Conservation (phyloP, 92 coral and sea anemone genomes). For the Phymanthus crucifer region DNA sequence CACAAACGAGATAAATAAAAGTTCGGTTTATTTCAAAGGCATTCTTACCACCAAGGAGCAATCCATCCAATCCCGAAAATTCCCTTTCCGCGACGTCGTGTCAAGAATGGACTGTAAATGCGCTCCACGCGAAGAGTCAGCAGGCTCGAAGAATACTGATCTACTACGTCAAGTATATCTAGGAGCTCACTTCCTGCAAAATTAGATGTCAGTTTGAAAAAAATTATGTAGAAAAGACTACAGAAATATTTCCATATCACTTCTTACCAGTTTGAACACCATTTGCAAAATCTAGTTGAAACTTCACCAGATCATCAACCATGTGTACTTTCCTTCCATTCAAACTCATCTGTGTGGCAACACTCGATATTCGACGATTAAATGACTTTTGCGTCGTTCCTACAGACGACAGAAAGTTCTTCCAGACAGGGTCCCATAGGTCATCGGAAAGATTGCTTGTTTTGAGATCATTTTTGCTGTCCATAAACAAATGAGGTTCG, state of each 20-base stretch:
- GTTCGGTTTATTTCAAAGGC: background rate
- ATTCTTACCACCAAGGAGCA: constrained; percentile 76
- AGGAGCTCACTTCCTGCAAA: constrained; percentile 9
- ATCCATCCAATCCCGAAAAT: constrained; percentile 77
- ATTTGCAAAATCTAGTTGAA: constrained; percentile 65
- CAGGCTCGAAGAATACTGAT: constrained; percentile 4
- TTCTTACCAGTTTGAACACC: constrained; percentile 61
- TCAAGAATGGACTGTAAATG: constrained; percentile 60
- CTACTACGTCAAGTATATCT: constrained; percentile 15
- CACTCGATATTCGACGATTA: constrained; percentile 49
- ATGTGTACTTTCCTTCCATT: constrained; percentile 56
- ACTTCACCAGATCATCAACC: constrained; percentile 55
- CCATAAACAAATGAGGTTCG: constrained; percentile 57
- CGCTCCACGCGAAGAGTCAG: constrained; percentile 34
- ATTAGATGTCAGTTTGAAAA: background rate
- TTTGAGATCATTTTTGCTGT: constrained; percentile 57
- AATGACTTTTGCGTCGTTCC: constrained; percentile 64
- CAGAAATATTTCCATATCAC: background rate
- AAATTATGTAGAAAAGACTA: background rate
- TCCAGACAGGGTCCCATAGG: constrained; percentile 81
- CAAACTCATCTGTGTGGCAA: constrained; percentile 58
- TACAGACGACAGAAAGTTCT: constrained; percentile 61
- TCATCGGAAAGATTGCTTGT: constrained; percentile 43
- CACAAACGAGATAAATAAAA: background rate
- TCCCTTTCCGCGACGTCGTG: constrained; percentile 57